These are phyloP conservation scores for Eretmocerus hayati DNA, from an alignment of 2,888 invertebrate genomes.

Conservation along the genomic window DNA sequence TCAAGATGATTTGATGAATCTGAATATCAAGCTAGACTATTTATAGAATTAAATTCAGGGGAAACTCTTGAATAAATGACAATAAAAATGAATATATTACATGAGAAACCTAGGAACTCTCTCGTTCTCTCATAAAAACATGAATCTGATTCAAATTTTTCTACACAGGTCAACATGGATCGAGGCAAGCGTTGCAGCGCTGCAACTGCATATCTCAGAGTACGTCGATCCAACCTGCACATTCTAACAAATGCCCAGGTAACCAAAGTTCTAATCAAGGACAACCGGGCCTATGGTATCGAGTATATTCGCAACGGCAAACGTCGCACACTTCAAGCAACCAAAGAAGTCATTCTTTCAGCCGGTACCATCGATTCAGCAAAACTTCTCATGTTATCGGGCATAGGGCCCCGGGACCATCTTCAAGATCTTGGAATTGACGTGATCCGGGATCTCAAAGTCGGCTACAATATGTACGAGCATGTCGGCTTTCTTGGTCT, in stretches of 20 bases:
- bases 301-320: conserved; percentile 52
- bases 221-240: conserved; percentile 44
- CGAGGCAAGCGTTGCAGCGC: conserved; percentile 51
- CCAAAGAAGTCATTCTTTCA: conserved; percentile 56
- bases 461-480: conserved; percentile 63
- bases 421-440: conserved; percentile 54
- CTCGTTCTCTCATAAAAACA: too few relatives aligned
- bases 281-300: conserved; percentile 38
- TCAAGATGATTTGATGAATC: too few relatives aligned
- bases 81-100: too few relatives aligned
- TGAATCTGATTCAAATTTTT: too few relatives aligned
- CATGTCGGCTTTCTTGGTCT: conserved; percentile 63
- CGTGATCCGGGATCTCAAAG: conserved; percentile 56
- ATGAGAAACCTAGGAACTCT: too few relatives aligned
- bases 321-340: conserved; percentile 51
- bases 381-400: conserved; percentile 64
- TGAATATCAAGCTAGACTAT: too few relatives aligned
- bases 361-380: conserved; percentile 76
- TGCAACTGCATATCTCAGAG: conserved; percentile 50
- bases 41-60: too few relatives aligned
- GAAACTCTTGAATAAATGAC: too few relatives aligned
- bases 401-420: conserved; percentile 59
- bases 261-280: conserved; percentile 31
- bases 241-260: conserved; percentile 38
- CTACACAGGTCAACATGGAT: conserved; percentile 49